phyloP scores from a whole-genome alignment of 2,797 vertebrate species.

The Centroberyx gerrardi region DNA sequence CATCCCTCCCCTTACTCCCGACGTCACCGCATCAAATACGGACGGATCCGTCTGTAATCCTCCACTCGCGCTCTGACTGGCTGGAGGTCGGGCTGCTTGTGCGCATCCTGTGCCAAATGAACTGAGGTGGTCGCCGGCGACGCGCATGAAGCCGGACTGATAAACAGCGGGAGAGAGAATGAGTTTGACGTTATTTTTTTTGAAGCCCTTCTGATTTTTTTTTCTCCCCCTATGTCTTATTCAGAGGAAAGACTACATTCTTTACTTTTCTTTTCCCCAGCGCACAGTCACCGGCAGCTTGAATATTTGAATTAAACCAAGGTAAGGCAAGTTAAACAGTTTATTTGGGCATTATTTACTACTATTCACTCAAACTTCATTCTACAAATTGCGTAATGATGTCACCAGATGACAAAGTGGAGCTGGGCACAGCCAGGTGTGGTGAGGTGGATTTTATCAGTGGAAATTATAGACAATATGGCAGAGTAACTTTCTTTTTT shows the following conservation, averaged over 20 bases:
- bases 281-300: conserved; percentile 1
- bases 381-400: too few species aligned
- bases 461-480: too few species aligned
- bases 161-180: background rate
- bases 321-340: conserved; percentile 54
- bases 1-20: conserved; percentile 39
- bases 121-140: conserved; percentile 5
- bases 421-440: too few species aligned
- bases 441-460: too few species aligned
- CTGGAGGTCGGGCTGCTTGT: conserved; percentile 12
- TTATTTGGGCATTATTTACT: background rate
- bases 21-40: conserved; percentile 68
- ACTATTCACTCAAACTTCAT: too few species aligned
- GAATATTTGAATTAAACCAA: conserved; percentile 42
- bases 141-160: conserved; percentile 37
- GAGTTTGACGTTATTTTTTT: background rate
- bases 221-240: conserved; percentile 5
- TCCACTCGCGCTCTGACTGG: conserved; percentile 64
- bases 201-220: background rate
- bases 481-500: too few species aligned
- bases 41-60: background rate
- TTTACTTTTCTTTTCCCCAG: conserved; percentile 23
- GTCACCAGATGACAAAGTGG: too few species aligned
- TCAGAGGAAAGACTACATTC: conserved; percentile 32
- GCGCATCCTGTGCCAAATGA: conserved; percentile 40